phyloP scores from a whole-genome alignment of 1,140 invertebrate species.

The Theocolax elegans region DNA sequence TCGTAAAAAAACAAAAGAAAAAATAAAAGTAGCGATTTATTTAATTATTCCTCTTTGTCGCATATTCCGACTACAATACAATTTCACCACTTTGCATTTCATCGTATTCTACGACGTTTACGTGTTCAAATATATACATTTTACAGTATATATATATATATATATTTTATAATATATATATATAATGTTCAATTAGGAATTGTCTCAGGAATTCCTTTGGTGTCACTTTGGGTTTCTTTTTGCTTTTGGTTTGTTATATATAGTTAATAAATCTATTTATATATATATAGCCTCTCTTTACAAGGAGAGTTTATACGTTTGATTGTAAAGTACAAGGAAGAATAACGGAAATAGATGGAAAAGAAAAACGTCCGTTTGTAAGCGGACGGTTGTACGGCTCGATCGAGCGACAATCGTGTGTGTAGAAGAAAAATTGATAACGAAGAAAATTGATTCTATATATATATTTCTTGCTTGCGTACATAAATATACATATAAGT shows the following conservation, averaged over 20 bases:
- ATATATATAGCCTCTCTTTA: no score
- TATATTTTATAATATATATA: not conserved
- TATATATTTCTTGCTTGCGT: no score
- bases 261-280: not conserved
- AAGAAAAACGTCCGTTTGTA: not conserved
- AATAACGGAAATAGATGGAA: not conserved
- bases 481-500: no score
- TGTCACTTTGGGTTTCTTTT: constrained; percentile 22
- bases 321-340: not conserved
- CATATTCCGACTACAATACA: no score
- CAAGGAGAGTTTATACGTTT: constrained; percentile 27
- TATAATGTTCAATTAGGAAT: constrained; percentile 21
- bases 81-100: no score
- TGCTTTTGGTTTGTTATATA: not conserved
- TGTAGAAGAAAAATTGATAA: not conserved
- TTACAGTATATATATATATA: not conserved
- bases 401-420: constrained; percentile 17
- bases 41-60: no score
- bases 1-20: no score
- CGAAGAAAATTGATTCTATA: not conserved
- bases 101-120: no score
- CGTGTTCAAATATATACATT: no score
- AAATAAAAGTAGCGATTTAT: no score
- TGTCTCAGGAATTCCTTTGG: constrained; percentile 38
- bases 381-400: constrained; percentile 20